Evolutionary conservation across 2,888 invertebrate genomes (phyloP), one percentile per base, ranked within the genome.

Genomic region (Phymatocera aterrima): DNA sequence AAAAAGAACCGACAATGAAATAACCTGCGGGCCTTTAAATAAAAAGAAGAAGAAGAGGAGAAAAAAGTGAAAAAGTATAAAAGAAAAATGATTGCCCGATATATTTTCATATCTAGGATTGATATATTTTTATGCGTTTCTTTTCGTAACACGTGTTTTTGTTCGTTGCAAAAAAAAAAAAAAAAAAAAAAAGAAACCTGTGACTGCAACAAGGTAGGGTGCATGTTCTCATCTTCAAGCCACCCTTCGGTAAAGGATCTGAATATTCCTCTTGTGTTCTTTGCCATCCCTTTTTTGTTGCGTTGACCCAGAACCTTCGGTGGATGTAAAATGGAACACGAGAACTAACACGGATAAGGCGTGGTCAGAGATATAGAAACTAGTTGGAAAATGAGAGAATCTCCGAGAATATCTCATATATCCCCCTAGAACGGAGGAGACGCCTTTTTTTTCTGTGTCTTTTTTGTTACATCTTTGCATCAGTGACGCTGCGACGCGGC

Each of bases 281-380:
- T 54, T 12, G 12, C n/a, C n/a, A n/a, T n/a, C n/a, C n/a, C n/a
- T 1, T 28, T 28, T 57, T 57, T 28, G 57, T 24, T 24, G 57
- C 15, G 57, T 24, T 24, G 57, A 57, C 57, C 57, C 24, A 15
- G 21, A 54, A 3, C 10, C 3, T 54, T 15, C 57, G 57, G 3
- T 24, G 57, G 43, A 43, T 24, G 21, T 21, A 70, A 48, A 70
- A 70, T 31, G 28, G 70, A n/a, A 70, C 70, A 8, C n/a, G 31
- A n/a, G n/a, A n/a, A n/a, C n/a, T n/a, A 5, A 70, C 70, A 70
- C 8, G 48, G 51, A 48, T 70, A 70, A 70, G 70, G 70, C 70
- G 70, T 70, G 70, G 70, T 48, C 34, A 46, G 70, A 28, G 28
- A 48, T 40, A 70, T 48, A 70, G 48, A 48, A 15, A n/a, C n/a